A percentile compares a stretch with the other conserved stretches of the same genome.
phyloP scores from a whole-genome alignment of 2,113 vertebrate species.

The Columbina picui region DNA sequence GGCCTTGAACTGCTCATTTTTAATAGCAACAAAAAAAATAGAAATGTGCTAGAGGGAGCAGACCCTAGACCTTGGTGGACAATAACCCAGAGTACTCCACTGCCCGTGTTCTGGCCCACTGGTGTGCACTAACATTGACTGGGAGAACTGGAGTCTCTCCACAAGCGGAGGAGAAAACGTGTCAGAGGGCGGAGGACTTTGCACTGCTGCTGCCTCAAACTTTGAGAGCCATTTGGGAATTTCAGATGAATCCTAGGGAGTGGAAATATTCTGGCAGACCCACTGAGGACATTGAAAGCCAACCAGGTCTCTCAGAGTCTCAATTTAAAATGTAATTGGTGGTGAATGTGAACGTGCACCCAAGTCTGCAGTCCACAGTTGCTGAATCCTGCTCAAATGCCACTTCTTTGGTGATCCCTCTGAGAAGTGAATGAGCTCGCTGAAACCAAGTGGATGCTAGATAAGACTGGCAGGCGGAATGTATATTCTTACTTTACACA shows the following conservation, averaged over 20 bases:
- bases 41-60: neutral
- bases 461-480: neutral
- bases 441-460: neutral
- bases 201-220: neutral
- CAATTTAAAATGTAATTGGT: neutral
- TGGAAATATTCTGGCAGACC: neutral
- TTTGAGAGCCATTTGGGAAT: neutral
- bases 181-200: neutral
- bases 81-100: neutral
- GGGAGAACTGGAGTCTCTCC: neutral
- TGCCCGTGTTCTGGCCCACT: neutral
- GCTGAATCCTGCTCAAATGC: neutral
- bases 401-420: neutral
- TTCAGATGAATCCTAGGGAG: neutral
- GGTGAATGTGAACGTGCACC: fast-evolving
- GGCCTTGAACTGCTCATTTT: neutral
- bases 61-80: neutral
- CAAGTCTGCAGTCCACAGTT: neutral
- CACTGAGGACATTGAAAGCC: neutral
- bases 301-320: neutral
- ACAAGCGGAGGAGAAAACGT: neutral
- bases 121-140: neutral
- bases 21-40: neutral
- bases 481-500: neutral
- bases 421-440: neutral